Conservation (phyloP, 2,888 invertebrate genomes). For the Ctenicera cuprea region DNA sequence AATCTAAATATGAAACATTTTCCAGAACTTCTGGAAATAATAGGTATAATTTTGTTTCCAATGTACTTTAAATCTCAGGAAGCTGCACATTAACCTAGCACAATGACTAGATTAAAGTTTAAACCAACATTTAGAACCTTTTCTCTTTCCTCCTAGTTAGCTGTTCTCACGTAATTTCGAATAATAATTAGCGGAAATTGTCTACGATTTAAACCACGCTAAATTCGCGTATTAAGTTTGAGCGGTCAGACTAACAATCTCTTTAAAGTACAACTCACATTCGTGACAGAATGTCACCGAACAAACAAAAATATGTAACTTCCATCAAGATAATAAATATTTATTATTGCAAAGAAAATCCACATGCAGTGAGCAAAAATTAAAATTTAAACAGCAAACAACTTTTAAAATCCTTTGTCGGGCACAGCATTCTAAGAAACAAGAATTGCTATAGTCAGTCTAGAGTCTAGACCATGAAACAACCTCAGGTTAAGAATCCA, state of each 20-base stretch:
- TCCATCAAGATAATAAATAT: no score
- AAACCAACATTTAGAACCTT: not conserved
- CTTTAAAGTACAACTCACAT: no score
- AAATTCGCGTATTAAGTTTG: slow-evolving; percentile 13
- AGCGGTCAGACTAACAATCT: slow-evolving; percentile 11
- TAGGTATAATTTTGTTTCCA: not conserved
- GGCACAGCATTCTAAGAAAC: slow-evolving; percentile 30
- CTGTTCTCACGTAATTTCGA: slow-evolving; percentile 30
- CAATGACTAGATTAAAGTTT: not conserved
- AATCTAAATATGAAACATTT: not conserved
- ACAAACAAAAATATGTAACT: no score
- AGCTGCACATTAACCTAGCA: not conserved
- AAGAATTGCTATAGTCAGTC: slow-evolving; percentile 37
- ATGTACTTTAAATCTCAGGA: not conserved
- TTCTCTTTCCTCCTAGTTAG: not conserved
- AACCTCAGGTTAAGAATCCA: slow-evolving; percentile 38
- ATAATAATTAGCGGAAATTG: slow-evolving; percentile 26
- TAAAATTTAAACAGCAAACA: slow-evolving; percentile 1
- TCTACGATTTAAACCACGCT: not conserved
- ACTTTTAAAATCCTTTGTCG: slow-evolving; percentile 9
- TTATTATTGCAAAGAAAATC: not conserved
- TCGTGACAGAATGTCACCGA: no score
- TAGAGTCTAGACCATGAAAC: slow-evolving; percentile 40
- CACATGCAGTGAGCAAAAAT: not conserved
- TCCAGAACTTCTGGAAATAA: no score